A percentile compares a stretch with the other conserved stretches of the same genome.
Evolutionary conservation across 1,140 invertebrate genomes (phyloP).

Genomic region (Temnothorax curvispinosus): DNA sequence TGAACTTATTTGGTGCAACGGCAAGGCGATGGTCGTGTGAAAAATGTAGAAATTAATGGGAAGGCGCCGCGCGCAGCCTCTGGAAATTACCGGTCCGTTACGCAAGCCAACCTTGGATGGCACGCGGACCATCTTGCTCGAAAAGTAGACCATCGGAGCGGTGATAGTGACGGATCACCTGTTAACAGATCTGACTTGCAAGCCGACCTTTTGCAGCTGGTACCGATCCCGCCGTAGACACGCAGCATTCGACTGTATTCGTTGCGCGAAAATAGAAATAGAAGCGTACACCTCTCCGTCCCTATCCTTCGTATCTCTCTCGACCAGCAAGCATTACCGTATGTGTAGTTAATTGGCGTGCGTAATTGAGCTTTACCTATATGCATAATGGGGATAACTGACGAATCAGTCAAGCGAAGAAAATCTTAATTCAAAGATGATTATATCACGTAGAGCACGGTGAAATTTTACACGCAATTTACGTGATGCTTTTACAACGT

Average conservation of each 20-base stretch:
- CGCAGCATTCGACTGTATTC: conserved; percentile 10
- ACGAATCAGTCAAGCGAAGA: conserved; percentile 38
- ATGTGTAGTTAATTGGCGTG: conserved; percentile 43
- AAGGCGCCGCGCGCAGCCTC: conserved; percentile 32
- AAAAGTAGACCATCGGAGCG: conserved; percentile 44
- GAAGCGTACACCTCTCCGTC: neutral
- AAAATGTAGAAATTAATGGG: conserved; percentile 55
- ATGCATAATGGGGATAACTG: conserved; percentile 39
- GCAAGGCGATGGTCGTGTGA: conserved; percentile 41
- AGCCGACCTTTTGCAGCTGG: conserved; percentile 47
- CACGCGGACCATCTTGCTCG: conserved; percentile 45
- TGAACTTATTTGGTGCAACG: conserved; percentile 24
- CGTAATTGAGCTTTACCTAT: conserved; percentile 47
- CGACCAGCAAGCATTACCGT: neutral
- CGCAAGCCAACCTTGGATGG: conserved; percentile 48
- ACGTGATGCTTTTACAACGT: neutral
- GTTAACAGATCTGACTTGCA: conserved; percentile 48
- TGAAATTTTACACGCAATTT: conserved; percentile 8
- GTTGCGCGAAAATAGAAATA: conserved; percentile 16
- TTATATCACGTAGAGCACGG: neutral
- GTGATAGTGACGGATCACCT: conserved; percentile 48
- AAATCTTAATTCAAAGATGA: conserved; percentile 33
- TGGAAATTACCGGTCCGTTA: conserved; percentile 37
- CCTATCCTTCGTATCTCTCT: neutral
- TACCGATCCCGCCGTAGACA: neutral